These are phyloP conservation scores for Melanerpes formicivorus DNA, from an alignment of 2,113 vertebrate species.

Conservation along the genomic window DNA sequence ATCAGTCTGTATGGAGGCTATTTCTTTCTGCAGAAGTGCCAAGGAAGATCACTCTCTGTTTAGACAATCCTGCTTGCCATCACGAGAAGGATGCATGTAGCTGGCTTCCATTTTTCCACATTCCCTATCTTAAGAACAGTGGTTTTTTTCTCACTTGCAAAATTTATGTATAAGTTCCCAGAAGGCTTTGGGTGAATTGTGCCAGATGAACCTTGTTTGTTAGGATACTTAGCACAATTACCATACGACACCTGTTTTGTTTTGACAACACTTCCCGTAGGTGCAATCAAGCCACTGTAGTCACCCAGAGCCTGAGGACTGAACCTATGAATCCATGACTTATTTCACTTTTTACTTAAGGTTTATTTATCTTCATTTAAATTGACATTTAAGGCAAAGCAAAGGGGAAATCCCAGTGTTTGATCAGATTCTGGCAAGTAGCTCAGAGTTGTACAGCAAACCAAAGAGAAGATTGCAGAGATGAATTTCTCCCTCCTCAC, in stretches of 20 bases:
- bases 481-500: neutral
- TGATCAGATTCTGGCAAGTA: neutral
- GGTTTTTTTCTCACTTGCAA: neutral
- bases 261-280: neutral
- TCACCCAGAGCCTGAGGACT: neutral
- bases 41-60: neutral
- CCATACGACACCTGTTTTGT: slow-evolving; percentile 22
- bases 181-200: neutral
- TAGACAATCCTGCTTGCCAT: neutral
- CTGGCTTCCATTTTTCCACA: neutral
- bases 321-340: neutral
- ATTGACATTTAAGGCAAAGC: neutral
- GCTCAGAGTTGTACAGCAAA: neutral
- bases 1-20: neutral
- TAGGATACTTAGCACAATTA: slow-evolving; percentile 25
- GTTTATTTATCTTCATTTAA: slow-evolving; percentile 31
- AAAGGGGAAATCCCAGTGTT: neutral
- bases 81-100: neutral
- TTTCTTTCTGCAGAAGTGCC: neutral
- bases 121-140: neutral
- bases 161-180: neutral
- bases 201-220: slow-evolving; percentile 27
- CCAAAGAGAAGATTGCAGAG: neutral
- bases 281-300: neutral
- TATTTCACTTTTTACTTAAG: neutral